phyloP scores from a whole-genome alignment of 2,797 vertebrate genomes.

The Artibeus jamaicensis region DNA sequence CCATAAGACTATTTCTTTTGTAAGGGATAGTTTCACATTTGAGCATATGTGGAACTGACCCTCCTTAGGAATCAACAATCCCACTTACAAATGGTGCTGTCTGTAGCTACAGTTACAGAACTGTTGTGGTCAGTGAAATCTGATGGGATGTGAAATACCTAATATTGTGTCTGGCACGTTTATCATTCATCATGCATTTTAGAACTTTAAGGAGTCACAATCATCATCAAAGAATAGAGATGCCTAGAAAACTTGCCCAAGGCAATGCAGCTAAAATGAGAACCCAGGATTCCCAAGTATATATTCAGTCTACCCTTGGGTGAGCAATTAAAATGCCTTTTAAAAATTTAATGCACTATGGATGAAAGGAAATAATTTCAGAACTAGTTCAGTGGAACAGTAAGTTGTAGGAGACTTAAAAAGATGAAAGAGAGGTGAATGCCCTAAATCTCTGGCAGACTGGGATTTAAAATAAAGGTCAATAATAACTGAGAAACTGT shows the following conservation, averaged over 20 bases:
- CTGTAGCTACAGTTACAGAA: background rate
- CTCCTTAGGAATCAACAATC: background rate
- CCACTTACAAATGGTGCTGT: background rate
- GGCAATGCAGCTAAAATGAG: background rate
- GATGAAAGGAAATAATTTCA: background rate
- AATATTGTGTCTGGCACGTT: background rate
- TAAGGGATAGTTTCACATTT: background rate
- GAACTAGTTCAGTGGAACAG: background rate
- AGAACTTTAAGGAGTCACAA: background rate
- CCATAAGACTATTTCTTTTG: background rate
- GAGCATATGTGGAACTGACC: background rate
- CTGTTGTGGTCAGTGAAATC: background rate
- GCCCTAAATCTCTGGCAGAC: background rate
- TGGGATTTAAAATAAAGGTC: background rate
- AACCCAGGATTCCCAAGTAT: background rate
- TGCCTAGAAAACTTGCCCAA: background rate
- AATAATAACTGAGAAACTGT: background rate
- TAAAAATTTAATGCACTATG: background rate
- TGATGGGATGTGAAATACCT: background rate
- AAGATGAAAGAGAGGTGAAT: background rate
- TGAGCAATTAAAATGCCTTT: background rate
- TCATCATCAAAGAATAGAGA: background rate
- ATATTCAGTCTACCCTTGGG: background rate
- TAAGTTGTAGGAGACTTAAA: background rate
- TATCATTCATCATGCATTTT: background rate